phyloP scores from a whole-genome alignment of 2,113 vertebrate species.

The Dolichotis patagonum region DNA sequence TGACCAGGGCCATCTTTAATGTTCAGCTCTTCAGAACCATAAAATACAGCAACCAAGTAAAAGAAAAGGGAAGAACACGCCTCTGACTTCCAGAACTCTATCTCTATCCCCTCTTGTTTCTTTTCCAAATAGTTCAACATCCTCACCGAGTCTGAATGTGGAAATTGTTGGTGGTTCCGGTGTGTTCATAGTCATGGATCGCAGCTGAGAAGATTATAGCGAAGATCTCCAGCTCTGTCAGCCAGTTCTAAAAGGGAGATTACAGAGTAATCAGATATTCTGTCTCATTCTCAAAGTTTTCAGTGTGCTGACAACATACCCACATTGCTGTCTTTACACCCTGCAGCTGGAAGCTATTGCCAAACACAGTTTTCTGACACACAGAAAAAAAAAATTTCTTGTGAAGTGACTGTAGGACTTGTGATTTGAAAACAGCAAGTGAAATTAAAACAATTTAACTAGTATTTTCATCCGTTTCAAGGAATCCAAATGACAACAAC shows the following conservation, averaged over 20 bases:
- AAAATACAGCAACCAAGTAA: background rate
- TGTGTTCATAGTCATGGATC: constrained; percentile 98
- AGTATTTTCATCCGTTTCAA: background rate
- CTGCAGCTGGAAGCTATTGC: constrained; percentile 55
- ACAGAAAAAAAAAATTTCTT: background rate
- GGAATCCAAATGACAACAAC: constrained; percentile 23
- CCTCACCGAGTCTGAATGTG: constrained; percentile 96
- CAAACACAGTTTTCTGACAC: constrained; percentile 19
- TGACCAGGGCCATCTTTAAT: background rate
- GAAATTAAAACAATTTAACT: background rate
- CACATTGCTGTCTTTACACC: background rate
- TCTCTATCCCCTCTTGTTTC: background rate
- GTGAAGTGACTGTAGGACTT: background rate
- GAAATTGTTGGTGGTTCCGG: constrained; percentile 99
- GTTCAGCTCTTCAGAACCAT: background rate
- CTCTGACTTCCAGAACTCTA: background rate
- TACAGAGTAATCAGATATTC: constrained; percentile 72
- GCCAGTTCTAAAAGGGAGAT: constrained; percentile 93
- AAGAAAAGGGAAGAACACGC: background rate
- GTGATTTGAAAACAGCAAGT: background rate
- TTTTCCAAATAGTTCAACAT: background rate
- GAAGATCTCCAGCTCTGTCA: constrained; percentile 98
- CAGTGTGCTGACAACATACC: constrained; percentile 22
- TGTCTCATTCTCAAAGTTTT: constrained; percentile 49
- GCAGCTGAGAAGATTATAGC: constrained; percentile 98